Conservation (phyloP, 2,797 vertebrate genomes). For the Alcedo quadribrachys region DNA sequence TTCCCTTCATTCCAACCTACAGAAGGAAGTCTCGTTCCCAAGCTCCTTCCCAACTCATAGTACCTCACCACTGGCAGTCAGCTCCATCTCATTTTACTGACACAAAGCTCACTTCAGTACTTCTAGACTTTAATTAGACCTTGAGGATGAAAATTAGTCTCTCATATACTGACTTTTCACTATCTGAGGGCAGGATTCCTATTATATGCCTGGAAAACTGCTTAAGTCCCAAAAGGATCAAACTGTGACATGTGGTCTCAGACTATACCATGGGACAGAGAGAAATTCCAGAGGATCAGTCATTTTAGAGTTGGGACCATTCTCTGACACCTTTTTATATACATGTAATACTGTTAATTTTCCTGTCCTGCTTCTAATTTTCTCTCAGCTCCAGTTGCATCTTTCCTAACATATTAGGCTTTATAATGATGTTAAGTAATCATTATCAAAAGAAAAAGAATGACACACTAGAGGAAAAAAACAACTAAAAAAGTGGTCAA, state of each 20-base stretch:
- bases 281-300: not conserved
- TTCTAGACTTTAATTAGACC: not conserved
- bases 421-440: not conserved
- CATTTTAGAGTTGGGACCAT: not conserved
- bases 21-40: not conserved
- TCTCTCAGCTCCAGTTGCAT: not conserved
- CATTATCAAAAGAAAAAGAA: not conserved
- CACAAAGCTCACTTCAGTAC: not conserved
- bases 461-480: not conserved
- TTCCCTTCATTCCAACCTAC: not conserved
- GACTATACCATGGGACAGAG: not conserved
- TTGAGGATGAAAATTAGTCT: not conserved
- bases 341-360: not conserved
- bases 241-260: accelerated
- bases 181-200: not conserved
- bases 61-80: not conserved
- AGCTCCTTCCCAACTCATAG: not conserved
- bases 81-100: not conserved
- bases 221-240: not conserved
- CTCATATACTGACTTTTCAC: no score
- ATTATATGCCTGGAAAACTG: not conserved
- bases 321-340: not conserved
- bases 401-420: not conserved
- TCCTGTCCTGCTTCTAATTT: not conserved
- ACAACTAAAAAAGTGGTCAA: not conserved